These are phyloP conservation scores for Diadophis punctatus DNA, from an alignment of 2,113 vertebrate species.

Conservation along the genomic window DNA sequence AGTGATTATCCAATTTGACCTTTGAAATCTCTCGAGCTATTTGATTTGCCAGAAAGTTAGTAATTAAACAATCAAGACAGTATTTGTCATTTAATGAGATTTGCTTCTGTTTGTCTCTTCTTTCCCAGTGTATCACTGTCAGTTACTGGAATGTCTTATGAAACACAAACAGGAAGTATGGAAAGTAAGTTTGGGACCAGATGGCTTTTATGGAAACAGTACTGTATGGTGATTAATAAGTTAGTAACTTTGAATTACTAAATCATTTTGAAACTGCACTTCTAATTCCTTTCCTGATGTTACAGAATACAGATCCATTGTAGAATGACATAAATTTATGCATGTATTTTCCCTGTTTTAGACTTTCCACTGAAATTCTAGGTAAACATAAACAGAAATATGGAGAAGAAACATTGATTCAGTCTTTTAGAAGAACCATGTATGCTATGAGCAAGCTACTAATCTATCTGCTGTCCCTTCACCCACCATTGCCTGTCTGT, in stretches of 20 bases:
- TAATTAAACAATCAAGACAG: not conserved
- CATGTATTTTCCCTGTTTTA: not conserved
- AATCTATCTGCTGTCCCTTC: not conserved
- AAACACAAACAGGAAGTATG: slow-evolving; percentile 99
- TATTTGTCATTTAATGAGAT: slow-evolving; percentile 32
- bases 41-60: not conserved
- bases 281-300: slow-evolving; percentile 5
- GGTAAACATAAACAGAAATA: not conserved
- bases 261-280: slow-evolving; percentile 26
- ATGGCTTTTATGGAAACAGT: slow-evolving; percentile 32
- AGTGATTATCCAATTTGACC: not conserved
- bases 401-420: not conserved
- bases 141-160: slow-evolving; percentile 98
- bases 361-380: not conserved
- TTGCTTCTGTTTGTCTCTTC: slow-evolving; percentile 53
- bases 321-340: slow-evolving; percentile 13
- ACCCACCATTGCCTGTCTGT: not conserved
- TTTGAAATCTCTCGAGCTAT: not conserved
- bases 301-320: not conserved
- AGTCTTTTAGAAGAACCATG: not conserved
- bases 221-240: slow-evolving; percentile 32
- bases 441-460: not conserved
- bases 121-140: slow-evolving; percentile 94
- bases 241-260: slow-evolving; percentile 18
- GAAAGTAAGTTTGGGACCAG: slow-evolving; percentile 85